Evolutionary conservation across 2,113 vertebrate species (phyloP), one percentile per base, ranked within the genome.

Genomic region (Microtus oregoni): DNA sequence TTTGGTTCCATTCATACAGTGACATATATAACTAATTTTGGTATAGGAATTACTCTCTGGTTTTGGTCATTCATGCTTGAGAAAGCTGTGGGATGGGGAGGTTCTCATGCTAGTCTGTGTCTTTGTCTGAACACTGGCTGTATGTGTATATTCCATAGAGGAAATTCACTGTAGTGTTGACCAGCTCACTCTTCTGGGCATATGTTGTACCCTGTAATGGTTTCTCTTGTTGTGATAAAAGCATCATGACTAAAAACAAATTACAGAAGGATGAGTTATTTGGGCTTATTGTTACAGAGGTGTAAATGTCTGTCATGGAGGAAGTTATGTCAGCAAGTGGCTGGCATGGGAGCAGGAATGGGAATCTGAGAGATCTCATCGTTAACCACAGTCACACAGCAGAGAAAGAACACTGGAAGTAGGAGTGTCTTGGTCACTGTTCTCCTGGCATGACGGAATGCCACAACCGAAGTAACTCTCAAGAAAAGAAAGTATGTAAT

Each of bases 101-200:
- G 5, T 44, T 15, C 32, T 17, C 4, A 58, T 13, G 26, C 4
- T 13, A 8, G 73, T 85, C 63, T 55, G 5, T 28, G 24, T 73
- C 61, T 83, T 61, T 41, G 55, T 20, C n/a, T n/a, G 4, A 17
- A 44, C 12, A 5, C 47, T 75, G 24, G 15, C 50, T 11, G 19
- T 15, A 4, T 15, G 13, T 12, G 0, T 58, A 11, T 24, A 19
- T 10, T 67, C n/a, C 28, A 5, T 15, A 15, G 9, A 58, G 7
- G 19, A 35, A 68, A n/a, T 70, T 47, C 50, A 35, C n/a, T 61
- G 5, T 12, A 0, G 11, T 78, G 55, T 24, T 35, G 28, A 91
- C 22, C 28, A 55, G 17, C 10, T 70, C 10, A n/a, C 1, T 86
- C 32, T 52, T 35, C 35, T 63, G 0, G 20, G 0, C 72, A 30